phyloP scores from a whole-genome alignment of 92 coral and sea anemone genomes.

The Porites cylindrica region DNA sequence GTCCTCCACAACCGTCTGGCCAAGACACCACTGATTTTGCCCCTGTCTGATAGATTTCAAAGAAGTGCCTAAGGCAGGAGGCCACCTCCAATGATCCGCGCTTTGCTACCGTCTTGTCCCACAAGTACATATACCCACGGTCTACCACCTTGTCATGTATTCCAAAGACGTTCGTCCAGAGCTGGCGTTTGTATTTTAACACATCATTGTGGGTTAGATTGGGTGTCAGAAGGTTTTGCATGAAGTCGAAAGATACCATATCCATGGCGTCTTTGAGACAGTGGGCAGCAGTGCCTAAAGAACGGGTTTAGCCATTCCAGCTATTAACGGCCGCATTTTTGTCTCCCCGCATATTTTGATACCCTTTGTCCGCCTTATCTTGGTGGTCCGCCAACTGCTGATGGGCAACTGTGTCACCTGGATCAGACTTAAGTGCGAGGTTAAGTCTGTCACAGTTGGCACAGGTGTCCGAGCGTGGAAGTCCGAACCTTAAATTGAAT shows the following conservation, averaged over 20 bases:
- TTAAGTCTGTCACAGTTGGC: background rate
- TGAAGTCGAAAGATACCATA: conserved; percentile 51
- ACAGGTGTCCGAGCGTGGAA: conserved; percentile 4
- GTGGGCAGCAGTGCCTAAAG: background rate
- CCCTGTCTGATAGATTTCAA: conserved; percentile 24
- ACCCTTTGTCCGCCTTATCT: background rate
- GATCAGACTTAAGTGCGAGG: background rate
- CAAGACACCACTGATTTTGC: conserved; percentile 10
- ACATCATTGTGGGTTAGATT: conserved; percentile 44
- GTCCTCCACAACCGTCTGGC: conserved; percentile 59
- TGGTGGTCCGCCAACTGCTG: background rate
- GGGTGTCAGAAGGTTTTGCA: conserved; percentile 52
- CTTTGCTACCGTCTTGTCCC: conserved; percentile 46
- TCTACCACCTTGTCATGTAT: conserved; percentile 46
- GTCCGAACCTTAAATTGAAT: conserved; percentile 32
- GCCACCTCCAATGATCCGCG: conserved; percentile 40
- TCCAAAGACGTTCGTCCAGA: conserved; percentile 58
- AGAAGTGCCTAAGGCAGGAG: conserved; percentile 21
- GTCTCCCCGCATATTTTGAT: conserved; percentile 8
- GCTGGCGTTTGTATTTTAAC: conserved; percentile 41
- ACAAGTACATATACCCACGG: conserved; percentile 49
- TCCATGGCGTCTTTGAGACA: conserved; percentile 27
- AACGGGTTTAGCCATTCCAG: conserved; percentile 2
- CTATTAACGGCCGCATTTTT: background rate
- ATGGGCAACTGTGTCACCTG: too few species aligned